Evolutionary conservation across 92 coral and sea anemone species (phyloP).

Genomic region (Phymanthus crucifer): DNA sequence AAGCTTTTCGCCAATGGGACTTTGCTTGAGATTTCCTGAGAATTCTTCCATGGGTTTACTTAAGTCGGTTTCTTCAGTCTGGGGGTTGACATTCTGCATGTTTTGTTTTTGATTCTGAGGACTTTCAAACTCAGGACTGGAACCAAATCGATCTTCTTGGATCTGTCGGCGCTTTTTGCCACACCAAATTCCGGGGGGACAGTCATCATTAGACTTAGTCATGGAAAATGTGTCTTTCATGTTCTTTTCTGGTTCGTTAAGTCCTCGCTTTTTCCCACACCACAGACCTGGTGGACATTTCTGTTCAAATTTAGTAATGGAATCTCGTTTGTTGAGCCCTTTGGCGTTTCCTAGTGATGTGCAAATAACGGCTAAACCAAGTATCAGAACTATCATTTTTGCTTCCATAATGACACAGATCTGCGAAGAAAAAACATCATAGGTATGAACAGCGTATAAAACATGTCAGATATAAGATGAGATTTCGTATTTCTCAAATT

Average conservation of each 20-base stretch:
- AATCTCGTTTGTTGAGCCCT: background rate
- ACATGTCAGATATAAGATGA: too few species aligned
- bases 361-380: slow-evolving; percentile 21
- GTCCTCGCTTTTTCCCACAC: slow-evolving; percentile 36
- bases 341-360: background rate
- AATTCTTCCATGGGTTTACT: background rate
- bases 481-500: too few species aligned
- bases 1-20: background rate
- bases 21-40: background rate
- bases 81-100: background rate
- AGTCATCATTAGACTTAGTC: slow-evolving; percentile 23
- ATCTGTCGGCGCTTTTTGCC: slow-evolving; percentile 64
- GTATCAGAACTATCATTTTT: slow-evolving; percentile 14
- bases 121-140: background rate
- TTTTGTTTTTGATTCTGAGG: background rate
- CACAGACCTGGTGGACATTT: slow-evolving; percentile 40
- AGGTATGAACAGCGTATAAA: background rate
- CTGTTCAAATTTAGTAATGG: background rate
- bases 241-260: background rate
- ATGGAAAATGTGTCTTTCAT: slow-evolving; percentile 6
- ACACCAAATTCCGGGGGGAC: slow-evolving; percentile 84
- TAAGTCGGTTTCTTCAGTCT: background rate
- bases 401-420: slow-evolving; percentile 4
- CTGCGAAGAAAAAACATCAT: background rate
- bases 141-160: background rate